These are phyloP conservation scores for Pteronura brasiliensis DNA, from an alignment of 2,113 vertebrate species.

Conservation along the genomic window DNA sequence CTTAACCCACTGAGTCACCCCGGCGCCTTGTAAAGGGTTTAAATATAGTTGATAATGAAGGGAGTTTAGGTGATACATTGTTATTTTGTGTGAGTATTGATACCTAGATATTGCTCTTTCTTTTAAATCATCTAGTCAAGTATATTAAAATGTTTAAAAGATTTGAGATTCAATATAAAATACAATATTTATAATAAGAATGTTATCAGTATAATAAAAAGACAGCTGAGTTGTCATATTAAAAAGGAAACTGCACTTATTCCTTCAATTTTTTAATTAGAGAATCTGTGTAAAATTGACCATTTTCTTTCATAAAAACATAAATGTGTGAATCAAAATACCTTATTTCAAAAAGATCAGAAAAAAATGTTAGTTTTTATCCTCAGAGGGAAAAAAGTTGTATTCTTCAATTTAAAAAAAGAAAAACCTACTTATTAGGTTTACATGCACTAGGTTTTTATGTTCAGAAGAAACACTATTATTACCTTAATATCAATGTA, in stretches of 20 bases:
- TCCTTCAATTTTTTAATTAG: neutral
- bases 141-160: neutral
- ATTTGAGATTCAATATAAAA: slow-evolving; percentile 25
- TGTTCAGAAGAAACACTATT: neutral
- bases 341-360: neutral
- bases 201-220: neutral
- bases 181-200: neutral
- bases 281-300: neutral
- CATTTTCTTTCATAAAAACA: neutral
- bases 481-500: neutral
- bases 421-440: neutral
- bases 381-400: neutral
- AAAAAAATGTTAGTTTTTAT: neutral
- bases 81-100: neutral
- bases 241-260: neutral
- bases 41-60: neutral
- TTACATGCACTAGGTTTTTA: neutral
- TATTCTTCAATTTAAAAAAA: neutral
- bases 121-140: neutral
- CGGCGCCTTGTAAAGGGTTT: neutral
- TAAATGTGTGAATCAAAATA: neutral
- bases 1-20: no score
- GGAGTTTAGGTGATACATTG: neutral
- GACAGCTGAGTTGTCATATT: neutral
- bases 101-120: neutral